phyloP scores from a whole-genome alignment of 2,797 vertebrate genomes.

The Lepilemur septentrionalis region DNA sequence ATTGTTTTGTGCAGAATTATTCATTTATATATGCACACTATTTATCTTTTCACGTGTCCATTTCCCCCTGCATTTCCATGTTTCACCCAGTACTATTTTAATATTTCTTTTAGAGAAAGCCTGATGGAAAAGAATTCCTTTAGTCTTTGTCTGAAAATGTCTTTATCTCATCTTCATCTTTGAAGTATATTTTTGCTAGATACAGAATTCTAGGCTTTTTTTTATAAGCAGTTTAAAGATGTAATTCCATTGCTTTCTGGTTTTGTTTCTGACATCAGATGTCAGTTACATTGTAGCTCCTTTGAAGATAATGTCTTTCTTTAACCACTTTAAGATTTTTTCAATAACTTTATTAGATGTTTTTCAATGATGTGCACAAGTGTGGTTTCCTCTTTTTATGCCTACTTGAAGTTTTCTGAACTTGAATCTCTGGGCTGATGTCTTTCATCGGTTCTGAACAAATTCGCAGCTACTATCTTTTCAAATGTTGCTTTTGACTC shows the following conservation, averaged over 20 bases:
- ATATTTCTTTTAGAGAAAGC: not conserved
- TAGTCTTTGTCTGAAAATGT: not conserved
- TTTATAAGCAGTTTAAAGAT: conserved; percentile 15
- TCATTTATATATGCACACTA: not conserved
- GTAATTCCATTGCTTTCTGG: not conserved
- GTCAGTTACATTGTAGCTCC: not conserved
- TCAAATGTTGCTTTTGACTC: conserved; percentile 7
- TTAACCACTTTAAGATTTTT: not conserved
- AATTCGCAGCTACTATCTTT: conserved; percentile 3
- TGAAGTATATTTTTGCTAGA: conserved; percentile 33
- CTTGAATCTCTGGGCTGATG: not conserved
- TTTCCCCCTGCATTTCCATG: not conserved
- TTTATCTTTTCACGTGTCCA: not conserved
- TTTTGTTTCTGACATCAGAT: not conserved
- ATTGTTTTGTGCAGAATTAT: conserved; percentile 2
- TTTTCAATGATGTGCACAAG: not conserved
- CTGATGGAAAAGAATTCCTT: not conserved
- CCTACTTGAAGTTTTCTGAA: not conserved
- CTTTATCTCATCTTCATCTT: not conserved
- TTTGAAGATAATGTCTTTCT: not conserved
- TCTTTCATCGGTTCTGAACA: conserved; percentile 18
- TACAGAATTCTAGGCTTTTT: not conserved
- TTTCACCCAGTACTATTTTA: conserved; percentile 8
- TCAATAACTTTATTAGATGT: not conserved
- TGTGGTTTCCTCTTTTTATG: not conserved